Conservation (phyloP, 2,797 vertebrate genomes). For the Hydrocynus forskahlii region DNA sequence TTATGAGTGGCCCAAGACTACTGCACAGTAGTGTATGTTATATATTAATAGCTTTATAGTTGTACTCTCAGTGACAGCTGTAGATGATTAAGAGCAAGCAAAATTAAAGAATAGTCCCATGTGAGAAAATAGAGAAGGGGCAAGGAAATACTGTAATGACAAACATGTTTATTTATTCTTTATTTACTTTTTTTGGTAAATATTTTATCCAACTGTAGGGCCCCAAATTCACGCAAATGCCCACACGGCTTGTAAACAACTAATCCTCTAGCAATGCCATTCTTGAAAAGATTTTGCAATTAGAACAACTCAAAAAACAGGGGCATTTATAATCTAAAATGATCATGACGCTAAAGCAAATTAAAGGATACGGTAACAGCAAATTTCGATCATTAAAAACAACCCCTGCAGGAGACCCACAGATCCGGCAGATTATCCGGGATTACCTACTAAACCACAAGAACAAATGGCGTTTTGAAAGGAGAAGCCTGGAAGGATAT, state of each 20-base stretch:
- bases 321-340: not conserved
- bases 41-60: not conserved
- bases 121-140: not conserved
- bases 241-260: not conserved
- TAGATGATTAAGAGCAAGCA: not conserved
- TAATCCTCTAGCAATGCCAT: not conserved
- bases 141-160: too few species aligned
- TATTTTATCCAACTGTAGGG: too few species aligned
- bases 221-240: not conserved
- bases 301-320: not conserved
- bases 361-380: not conserved
- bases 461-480: slow-evolving; percentile 20
- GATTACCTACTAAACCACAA: slow-evolving; percentile 31
- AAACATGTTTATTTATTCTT: too few species aligned
- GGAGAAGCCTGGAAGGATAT: not conserved
- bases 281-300: not conserved
- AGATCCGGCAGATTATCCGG: slow-evolving; percentile 21
- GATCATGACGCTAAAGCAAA: not conserved
- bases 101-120: too few species aligned
- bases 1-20: too few species aligned
- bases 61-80: not conserved
- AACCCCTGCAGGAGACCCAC: not conserved
- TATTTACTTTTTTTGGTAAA: too few species aligned
- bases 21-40: not conserved
- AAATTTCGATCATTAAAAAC: slow-evolving; percentile 9